Base-by-base conservation (phyloP, 2,888 invertebrate species). In the Chelonus formosanus region DNA sequence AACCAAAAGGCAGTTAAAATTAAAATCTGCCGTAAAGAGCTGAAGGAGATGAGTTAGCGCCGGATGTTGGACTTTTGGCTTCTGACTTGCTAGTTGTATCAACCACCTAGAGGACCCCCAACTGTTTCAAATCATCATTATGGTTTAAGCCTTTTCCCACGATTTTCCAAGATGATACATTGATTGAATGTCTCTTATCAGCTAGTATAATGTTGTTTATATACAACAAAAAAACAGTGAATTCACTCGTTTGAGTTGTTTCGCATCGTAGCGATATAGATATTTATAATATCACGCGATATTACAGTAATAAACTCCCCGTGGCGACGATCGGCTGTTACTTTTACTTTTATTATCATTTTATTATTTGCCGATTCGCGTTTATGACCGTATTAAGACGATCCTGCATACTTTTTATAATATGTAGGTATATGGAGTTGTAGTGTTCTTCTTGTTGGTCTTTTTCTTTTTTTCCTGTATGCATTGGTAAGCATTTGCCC, bases 321-420 rank as follows among this genome's bases (percentile, higher is more conserved):
- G 62, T 74, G 73, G 69, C 73, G 74, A 75, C 76, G 74, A 76
- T 78, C 76, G 75, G 75, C 68, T 74, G 74, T 78, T 78, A 76
- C 73, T 77, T 76, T 76, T 76, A 76, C 72, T 78, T 80, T 80
- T 80, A 80, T 78, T 77, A 80, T 80, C 80, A 73, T 79, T 80
- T 80, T 80, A 80, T 80, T 80, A 80, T 79, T 79, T 76, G 73
- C 71, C 68, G 73, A 73, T 71, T 67, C 73, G 56, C 76, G 71
- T 76, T 80, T 80, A 80, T 72, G 73, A 76, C 70, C 76, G 74
- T 78, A 80, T 79, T 78, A 78, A 79, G 76, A 72, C 70, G 71
- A 56, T 44, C 60, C 60, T 54, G 8, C 48, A 65, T 36, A 63
- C 34, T 35, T 56, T 54, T 8, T 54, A 64, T 43, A 54, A 59